Evolutionary conservation across 2,113 vertebrate species (phyloP), one percentile per base, ranked within the genome.

Genomic region (Tylochromis polylepis): DNA sequence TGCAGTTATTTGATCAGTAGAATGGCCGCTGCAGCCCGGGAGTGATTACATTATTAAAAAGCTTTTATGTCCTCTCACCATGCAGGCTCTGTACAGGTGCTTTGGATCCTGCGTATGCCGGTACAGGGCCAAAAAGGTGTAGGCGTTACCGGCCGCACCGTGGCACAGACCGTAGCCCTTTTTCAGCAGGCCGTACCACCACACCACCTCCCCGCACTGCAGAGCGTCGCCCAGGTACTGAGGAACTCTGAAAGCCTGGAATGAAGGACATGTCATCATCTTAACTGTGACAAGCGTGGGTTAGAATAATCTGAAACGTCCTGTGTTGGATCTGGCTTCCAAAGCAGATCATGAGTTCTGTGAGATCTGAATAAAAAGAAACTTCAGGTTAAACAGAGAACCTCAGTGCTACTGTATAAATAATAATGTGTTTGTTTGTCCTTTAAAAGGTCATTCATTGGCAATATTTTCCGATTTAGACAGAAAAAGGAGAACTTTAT

Each of bases 111-210:
- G 96, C 0, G 98, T 99, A 82, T 97, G 95, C 83, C 97, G 97
- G 94, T 97, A 99, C 3, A 99, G 95, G 0, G 97, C 91, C 88
- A 99, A 92, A 94, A 99, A 99, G 89, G 96, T 75, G 1, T 99
- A 99, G 55, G 98, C 99, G 0, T 99, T 99, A 1, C 99, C 99
- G 0, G 98, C 98, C 0, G 97, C 95, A 0, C 99, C 99, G 0
- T 99, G 99, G 92, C 99, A 99, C 57, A 99, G 94, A 6, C 99
- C 98, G 0, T 99, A 99, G 36, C 99, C 98, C 87, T 99, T 99
- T 95, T 97, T 98, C 90, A 99, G 94, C 80, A 99, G 49, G 5
- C 99, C 99, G 0, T 95, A 92, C 36, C 96, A 94, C 99, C 99
- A 99, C 87, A 98, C 96, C 89, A 99, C 96, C 36, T 99, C 98